phyloP scores from a whole-genome alignment of 2,888 invertebrate genomes.

The Eulithis prunata region DNA sequence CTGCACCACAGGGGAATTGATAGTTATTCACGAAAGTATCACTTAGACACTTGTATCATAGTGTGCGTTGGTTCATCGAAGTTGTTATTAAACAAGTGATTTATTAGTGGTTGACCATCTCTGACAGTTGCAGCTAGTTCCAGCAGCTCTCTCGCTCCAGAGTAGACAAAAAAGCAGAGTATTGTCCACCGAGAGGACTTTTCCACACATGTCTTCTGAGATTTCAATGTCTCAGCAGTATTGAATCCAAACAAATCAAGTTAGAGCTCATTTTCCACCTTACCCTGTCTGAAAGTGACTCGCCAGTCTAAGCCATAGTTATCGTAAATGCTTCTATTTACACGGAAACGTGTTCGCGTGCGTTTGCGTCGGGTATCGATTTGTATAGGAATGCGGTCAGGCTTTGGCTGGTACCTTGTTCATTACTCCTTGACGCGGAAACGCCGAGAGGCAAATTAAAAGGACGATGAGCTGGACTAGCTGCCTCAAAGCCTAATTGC shows the following conservation, averaged over 20 bases:
- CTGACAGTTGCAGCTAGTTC: too few relatives aligned
- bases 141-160: too few relatives aligned
- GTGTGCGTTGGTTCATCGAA: not conserved
- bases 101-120: too few relatives aligned
- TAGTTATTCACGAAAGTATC: constrained; percentile 1
- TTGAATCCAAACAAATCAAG: constrained; percentile 3
- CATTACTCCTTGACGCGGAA: constrained; percentile 46
- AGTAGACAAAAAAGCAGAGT: too few relatives aligned
- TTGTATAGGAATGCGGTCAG: constrained; percentile 50
- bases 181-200: too few relatives aligned
- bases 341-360: constrained; percentile 71
- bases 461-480: constrained; percentile 47
- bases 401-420: constrained; percentile 47
- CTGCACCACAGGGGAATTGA: constrained; percentile 7
- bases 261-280: constrained; percentile 13
- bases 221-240: not conserved
- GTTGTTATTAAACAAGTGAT: not conserved
- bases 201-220: not conserved
- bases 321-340: constrained; percentile 76
- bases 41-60: not conserved
- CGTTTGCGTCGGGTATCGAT: constrained; percentile 56
- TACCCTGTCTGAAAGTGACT: constrained; percentile 16
- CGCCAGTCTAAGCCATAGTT: constrained; percentile 43
- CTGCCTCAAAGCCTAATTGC: constrained; percentile 51
- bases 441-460: constrained; percentile 50